Evolutionary conservation across 92 coral and sea anemone species (phyloP).

Genomic region (Actinostola sp.): DNA sequence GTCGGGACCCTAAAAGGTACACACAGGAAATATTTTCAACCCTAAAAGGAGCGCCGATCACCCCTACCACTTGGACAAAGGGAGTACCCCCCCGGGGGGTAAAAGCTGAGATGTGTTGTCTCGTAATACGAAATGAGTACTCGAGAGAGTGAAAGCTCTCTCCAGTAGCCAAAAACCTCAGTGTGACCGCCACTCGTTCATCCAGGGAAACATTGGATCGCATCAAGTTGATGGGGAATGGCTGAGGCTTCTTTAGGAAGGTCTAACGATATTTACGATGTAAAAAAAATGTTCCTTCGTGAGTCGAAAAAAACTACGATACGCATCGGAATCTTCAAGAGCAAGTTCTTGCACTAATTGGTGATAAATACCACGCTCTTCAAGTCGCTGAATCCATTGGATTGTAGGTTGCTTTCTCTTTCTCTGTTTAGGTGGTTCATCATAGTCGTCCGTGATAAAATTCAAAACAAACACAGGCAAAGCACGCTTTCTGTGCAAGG

Average conservation of each 20-base stretch:
- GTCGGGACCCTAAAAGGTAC: too few species aligned
- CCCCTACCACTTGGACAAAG: too few species aligned
- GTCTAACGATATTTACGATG: constrained; percentile 35
- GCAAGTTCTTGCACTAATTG: constrained; percentile 46
- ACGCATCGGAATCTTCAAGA: constrained; percentile 26
- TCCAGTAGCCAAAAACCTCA: constrained; percentile 49
- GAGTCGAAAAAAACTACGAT: constrained; percentile 40
- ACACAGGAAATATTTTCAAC: too few species aligned
- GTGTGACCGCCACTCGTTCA: constrained; percentile 54
- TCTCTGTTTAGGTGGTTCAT: constrained; percentile 13
- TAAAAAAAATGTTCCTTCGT: constrained; percentile 42
- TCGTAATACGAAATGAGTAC: constrained; percentile 23
- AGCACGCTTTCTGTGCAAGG: constrained; percentile 32
- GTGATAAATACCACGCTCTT: constrained; percentile 45
- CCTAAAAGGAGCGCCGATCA: too few species aligned
- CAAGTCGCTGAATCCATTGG: constrained; percentile 29
- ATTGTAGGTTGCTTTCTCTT: constrained; percentile 24
- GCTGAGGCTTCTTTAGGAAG: constrained; percentile 36
- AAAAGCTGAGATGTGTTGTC: too few species aligned
- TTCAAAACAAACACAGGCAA: constrained; percentile 9
- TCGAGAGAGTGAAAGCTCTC: constrained; percentile 41
- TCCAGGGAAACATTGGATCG: constrained; percentile 22
- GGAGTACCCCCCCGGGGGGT: too few species aligned
- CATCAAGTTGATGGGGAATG: constrained; percentile 32
- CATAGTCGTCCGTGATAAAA: constrained; percentile 25